Base-by-base conservation (phyloP, 2,113 vertebrate species). In the Pavo muticus region DNA sequence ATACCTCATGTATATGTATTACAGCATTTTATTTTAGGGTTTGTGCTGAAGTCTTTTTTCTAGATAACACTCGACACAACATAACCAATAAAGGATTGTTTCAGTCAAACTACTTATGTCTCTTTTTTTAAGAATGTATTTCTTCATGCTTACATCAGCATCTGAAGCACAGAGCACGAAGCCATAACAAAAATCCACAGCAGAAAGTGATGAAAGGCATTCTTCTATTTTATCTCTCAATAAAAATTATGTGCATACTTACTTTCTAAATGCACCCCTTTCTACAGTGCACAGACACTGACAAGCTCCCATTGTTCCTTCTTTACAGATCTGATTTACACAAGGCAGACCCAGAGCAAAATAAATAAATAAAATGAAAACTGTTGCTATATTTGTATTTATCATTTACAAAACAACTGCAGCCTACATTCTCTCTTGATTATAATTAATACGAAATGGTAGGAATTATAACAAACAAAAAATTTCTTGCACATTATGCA, bases 391-490 rank as follows among this genome's bases (percentile, higher is more conserved):
- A 94, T 67, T 50, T 59, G 10, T 70, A 80, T 89, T 94, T 95
- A 54, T 94, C 52, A 94, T 93, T 91, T 89, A 76, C 50, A 94
- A 78, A 63, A 67, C 44, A 72, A 3, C 52, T 30, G 48, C 30
- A 88, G 10, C 37, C 70, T 90, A 8, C 69, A 44, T 87, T 78
- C 57, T 93, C 67, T 56, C 75, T 70, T 93, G 88, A 96, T 93
- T 96, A 88, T 94, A 92, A 90, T 96, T 96, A 94, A 90, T 85
- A 69, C 76, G 67, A 94, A 93, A 93, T 70, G 32, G 11, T 59
- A 84, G 48, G 65, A 94, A 92, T 90, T 84, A 83, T 29, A 70
- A 59, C 89, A 95, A 95, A 85, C 42, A 90, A 83, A 90, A 67
- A 71, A 30, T 19, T 74, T 74, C 69, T 69, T 1, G 0, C 32